These are phyloP conservation scores for Mimas tiliae DNA, from an alignment of 2,888 invertebrate genomes.

Conservation along the genomic window DNA sequence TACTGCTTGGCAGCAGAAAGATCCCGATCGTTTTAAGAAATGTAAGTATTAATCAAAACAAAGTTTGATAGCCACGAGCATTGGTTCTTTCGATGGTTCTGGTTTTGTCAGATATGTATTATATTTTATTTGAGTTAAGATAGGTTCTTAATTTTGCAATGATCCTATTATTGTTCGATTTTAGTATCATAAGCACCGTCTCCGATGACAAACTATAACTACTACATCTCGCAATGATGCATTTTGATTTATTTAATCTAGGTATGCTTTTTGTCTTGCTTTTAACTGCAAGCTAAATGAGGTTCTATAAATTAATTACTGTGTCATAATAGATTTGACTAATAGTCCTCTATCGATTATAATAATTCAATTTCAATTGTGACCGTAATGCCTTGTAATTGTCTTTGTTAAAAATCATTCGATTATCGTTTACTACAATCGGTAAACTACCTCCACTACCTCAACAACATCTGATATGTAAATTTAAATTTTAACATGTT, in stretches of 20 bases:
- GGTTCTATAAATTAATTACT: background rate
- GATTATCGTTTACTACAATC: constrained; percentile 4
- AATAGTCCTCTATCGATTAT: background rate
- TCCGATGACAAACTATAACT: no score
- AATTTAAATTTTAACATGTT: constrained; percentile 35
- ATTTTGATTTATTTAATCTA: background rate
- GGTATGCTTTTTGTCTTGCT: background rate
- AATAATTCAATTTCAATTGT: background rate
- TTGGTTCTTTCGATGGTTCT: no score
- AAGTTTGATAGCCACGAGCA: no score
- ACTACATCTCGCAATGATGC: background rate
- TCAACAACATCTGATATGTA: background rate
- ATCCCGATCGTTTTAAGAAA: no score
- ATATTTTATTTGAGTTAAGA: no score
- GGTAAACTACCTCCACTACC: constrained; percentile 46
- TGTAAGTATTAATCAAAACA: no score
- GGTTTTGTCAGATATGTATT: no score
- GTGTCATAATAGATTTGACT: background rate
- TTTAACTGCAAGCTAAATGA: background rate
- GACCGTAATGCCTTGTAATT: background rate
- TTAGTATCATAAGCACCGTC: no score
- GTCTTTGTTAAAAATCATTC: background rate
- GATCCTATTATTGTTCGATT: no score
- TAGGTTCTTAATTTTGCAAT: no score
- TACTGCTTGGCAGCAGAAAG: no score